phyloP scores from a whole-genome alignment of 1,140 invertebrate genomes.

The Aplysia californica region DNA sequence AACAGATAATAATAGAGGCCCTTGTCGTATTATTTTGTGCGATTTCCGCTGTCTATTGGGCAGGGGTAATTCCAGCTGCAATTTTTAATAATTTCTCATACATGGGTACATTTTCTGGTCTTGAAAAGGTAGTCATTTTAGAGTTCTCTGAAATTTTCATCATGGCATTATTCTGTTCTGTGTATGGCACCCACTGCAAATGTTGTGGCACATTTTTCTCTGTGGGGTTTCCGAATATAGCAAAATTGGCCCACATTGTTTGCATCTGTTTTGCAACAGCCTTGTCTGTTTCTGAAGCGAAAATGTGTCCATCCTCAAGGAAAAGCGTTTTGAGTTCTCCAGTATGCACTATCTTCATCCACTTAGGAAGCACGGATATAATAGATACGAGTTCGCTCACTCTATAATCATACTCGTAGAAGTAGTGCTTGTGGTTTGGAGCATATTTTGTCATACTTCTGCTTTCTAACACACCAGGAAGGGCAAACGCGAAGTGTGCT shows the following conservation, averaged over 20 bases:
- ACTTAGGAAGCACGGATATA: background rate
- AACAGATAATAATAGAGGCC: too few species aligned
- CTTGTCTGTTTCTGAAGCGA: background rate
- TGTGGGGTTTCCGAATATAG: conserved; percentile 16
- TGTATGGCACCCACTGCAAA: conserved; percentile 1
- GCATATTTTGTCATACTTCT: background rate
- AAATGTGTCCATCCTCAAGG: background rate
- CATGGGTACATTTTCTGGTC: background rate
- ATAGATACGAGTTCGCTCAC: background rate
- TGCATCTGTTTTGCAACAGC: background rate
- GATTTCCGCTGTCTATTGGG: too few species aligned
- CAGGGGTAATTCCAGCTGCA: too few species aligned
- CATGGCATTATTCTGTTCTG: background rate
- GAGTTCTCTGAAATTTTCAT: background rate
- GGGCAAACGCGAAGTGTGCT: background rate
- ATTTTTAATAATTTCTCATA: too few species aligned
- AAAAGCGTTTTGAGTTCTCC: conserved; percentile 3
- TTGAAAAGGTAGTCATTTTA: background rate
- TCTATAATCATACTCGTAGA: background rate
- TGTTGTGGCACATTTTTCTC: background rate
- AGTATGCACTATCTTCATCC: background rate
- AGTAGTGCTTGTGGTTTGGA: background rate
- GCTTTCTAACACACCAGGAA: background rate
- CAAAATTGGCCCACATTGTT: conserved; percentile 11
- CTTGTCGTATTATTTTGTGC: too few species aligned